Evolutionary conservation across 2,888 invertebrate genomes (phyloP), one percentile per base, ranked within the genome.

Genomic region (Cryptocheilus praepositus): DNA sequence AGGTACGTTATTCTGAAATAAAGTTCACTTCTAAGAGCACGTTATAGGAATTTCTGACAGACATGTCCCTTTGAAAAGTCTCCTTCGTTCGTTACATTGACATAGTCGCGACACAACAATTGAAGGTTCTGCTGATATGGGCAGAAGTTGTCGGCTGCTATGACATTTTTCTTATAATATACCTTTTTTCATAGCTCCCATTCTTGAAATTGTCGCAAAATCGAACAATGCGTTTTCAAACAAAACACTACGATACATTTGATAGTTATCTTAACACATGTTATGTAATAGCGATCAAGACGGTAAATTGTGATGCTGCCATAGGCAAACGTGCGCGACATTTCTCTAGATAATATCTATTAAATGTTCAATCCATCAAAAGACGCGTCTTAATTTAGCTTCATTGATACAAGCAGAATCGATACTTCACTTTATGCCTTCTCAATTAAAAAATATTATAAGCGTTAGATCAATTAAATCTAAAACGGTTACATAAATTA

Each of bases 1-100:
- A 95, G 94, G 95, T 94, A 92, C 86, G 87, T 89, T 86, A 81
- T 80, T 80, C 22, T 15, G 21, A 22, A 57, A 16, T 28, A 16
- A 49, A 0, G 45, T 5, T 8, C 7, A 5, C 1, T 15, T 52
- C 13, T 0, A 21, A n/a, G 55, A 16, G 16, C 7, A 49, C 55
- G 19, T n/a, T 28, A 2, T 16, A 5, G 0, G 57, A 18, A 49
- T 11, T 43, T 56, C 2, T n/a, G 18, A 19, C 25, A 46, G 56
- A 59, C 63, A 57, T n/a, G 21, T 44, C 19, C 3, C 15, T 22
- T 46, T 15, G 28, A 25, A 49, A 3, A 11, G 0, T 3, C 16
- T 59, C 46, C 7, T 8, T 57, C 46, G 60, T 45, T 49, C 19
- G 46, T 60, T 62, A 56, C 3, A 36, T 66, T 60, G 59, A 66